These are phyloP conservation scores for Manis crassicaudata DNA, from an alignment of 2,797 vertebrate genomes.

Conservation along the genomic window DNA sequence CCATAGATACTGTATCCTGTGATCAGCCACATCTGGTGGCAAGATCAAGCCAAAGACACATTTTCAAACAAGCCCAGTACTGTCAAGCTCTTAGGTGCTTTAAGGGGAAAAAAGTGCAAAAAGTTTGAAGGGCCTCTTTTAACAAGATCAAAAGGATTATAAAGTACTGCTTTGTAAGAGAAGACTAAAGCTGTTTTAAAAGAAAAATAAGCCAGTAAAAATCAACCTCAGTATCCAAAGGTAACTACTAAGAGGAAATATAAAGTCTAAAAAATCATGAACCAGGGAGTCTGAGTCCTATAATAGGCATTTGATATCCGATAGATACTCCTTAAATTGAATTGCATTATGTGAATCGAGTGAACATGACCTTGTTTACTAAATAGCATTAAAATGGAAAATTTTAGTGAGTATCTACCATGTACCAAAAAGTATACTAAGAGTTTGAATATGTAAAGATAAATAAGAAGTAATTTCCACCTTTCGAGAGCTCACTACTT, in stretches of 20 bases:
- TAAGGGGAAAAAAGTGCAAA: not conserved
- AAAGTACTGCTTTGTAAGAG: not conserved
- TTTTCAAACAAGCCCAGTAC: not conserved
- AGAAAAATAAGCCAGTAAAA: not conserved
- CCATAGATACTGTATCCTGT: not conserved
- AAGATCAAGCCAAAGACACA: not conserved
- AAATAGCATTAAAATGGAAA: not conserved
- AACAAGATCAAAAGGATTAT: not conserved
- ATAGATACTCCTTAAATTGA: not conserved
- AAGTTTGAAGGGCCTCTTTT: not conserved
- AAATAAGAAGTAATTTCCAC: not conserved
- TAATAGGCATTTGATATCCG: not conserved
- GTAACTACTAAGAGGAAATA: not conserved
- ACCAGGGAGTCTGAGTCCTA: not conserved
- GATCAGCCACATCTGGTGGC: not conserved
- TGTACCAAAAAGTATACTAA: not conserved
- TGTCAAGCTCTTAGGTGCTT: not conserved
- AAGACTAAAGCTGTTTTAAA: not conserved
- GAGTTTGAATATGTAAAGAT: not conserved
- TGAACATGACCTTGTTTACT: not conserved
- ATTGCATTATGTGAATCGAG: not conserved
- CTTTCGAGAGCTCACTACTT: not conserved
- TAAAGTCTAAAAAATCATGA: not conserved
- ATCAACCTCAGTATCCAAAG: not conserved
- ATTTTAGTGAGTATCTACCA: not conserved